Conservation (phyloP, 92 coral and sea anemone species). For the Desmophyllum pertusum region DNA sequence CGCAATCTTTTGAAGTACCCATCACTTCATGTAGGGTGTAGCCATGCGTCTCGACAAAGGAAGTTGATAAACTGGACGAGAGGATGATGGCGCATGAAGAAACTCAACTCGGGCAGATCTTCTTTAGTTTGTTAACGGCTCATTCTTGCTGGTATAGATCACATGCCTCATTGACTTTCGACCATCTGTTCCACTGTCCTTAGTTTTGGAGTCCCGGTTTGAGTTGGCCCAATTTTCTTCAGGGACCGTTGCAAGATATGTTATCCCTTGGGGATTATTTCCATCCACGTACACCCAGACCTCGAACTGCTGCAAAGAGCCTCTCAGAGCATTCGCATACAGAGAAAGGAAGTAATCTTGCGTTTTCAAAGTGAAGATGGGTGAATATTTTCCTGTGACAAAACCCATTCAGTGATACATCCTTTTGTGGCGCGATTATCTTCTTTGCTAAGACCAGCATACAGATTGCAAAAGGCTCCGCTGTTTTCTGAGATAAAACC, state of each 20-base stretch:
- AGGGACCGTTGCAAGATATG: slow-evolving; percentile 74
- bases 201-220: not conserved
- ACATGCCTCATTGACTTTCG: slow-evolving; percentile 20
- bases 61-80: slow-evolving; percentile 2
- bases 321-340: slow-evolving; percentile 72
- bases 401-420: slow-evolving; percentile 55
- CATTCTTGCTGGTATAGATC: slow-evolving; percentile 21
- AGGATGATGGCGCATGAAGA: slow-evolving; percentile 49
- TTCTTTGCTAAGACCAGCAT: slow-evolving; percentile 39
- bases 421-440: slow-evolving; percentile 21
- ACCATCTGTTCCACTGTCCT: not conserved
- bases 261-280: slow-evolving; percentile 53
- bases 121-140: slow-evolving; percentile 42
- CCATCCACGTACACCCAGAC: slow-evolving; percentile 80
- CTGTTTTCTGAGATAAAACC: slow-evolving; percentile 60
- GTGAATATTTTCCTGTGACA: slow-evolving; percentile 44
- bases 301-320: slow-evolving; percentile 44
- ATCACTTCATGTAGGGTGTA: slow-evolving; percentile 83
- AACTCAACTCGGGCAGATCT: slow-evolving; percentile 49
- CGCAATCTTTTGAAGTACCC: slow-evolving; percentile 66
- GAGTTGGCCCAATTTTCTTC: not conserved
- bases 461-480: slow-evolving; percentile 65
- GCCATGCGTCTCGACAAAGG: slow-evolving; percentile 71
- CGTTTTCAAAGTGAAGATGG: slow-evolving; percentile 58
- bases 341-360: slow-evolving; percentile 82